Evolutionary conservation across 1,140 invertebrate genomes (phyloP).

Genomic region (Panagrolaimus sp.): DNA sequence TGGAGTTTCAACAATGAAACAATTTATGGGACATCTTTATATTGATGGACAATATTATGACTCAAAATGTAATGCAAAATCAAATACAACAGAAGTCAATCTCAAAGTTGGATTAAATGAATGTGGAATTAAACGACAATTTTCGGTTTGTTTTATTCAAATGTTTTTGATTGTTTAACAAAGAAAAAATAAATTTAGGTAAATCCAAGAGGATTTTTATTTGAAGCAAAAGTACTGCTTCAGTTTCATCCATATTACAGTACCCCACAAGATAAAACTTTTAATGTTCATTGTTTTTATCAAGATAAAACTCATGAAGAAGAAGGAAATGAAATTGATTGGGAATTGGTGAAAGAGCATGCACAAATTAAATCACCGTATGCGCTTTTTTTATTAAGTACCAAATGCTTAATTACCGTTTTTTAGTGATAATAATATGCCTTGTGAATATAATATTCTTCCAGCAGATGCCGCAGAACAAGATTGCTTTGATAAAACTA

Average conservation of each 20-base stretch:
- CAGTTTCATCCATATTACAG: constrained; percentile 39
- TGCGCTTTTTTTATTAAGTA: constrained; percentile 2
- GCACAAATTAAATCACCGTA: constrained; percentile 41
- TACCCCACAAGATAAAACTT: constrained; percentile 33
- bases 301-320: constrained; percentile 29
- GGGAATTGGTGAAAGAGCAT: constrained; percentile 41
- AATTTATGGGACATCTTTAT: constrained; percentile 37
- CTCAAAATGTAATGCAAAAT: constrained; percentile 26
- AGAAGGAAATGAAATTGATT: constrained; percentile 34
- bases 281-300: constrained; percentile 39
- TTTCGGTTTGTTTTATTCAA: constrained; percentile 29
- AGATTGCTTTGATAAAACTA: neutral
- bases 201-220: constrained; percentile 38
- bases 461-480: neutral
- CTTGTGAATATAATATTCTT: constrained; percentile 31
- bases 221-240: constrained; percentile 29
- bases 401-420: neutral
- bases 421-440: constrained; percentile 28
- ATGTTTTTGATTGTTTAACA: neutral
- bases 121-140: constrained; percentile 38
- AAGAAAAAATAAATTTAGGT: constrained; percentile 14
- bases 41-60: constrained; percentile 38
- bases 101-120: constrained; percentile 26
- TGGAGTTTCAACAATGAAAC: constrained; percentile 34
- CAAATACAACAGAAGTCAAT: constrained; percentile 25